Evolutionary conservation across 2,113 vertebrate genomes (phyloP).

Genomic region (Hirundichthys speculiger): DNA sequence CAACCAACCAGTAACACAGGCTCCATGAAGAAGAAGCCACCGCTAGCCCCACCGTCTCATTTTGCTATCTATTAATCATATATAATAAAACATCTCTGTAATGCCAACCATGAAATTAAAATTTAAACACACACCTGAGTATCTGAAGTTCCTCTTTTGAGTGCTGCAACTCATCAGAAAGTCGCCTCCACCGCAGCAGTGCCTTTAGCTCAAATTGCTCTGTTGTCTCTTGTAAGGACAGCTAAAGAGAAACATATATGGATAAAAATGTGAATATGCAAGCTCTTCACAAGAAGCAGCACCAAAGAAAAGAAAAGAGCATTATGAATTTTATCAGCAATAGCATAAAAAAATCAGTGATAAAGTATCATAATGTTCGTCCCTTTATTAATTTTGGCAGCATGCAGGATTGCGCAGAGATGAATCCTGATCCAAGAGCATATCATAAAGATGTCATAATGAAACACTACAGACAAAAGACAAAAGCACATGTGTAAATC

Average conservation of each 20-base stretch:
- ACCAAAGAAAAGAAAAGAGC: not conserved
- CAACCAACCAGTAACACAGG: no score
- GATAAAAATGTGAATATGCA: not conserved
- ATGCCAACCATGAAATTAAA: not conserved
- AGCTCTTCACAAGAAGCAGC: not conserved
- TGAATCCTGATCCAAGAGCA: conserved; percentile 18
- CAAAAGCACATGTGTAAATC: conserved; percentile 45
- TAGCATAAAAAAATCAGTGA: not conserved
- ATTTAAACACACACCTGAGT: conserved; percentile 83
- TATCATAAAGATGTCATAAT: conserved; percentile 33
- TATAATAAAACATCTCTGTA: no score
- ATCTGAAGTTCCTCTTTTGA: conserved; percentile 91
- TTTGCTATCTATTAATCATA: not conserved
- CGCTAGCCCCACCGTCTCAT: not conserved
- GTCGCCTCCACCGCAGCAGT: conserved; percentile 87
- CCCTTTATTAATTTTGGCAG: conserved; percentile 16
- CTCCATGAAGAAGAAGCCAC: no score
- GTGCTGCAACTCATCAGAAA: conserved; percentile 90
- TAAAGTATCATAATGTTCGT: not conserved
- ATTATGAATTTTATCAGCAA: conserved; percentile 1
- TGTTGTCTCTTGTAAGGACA: conserved; percentile 75
- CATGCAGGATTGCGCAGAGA: not conserved
- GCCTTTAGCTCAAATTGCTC: conserved; percentile 88
- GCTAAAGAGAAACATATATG: conserved; percentile 70
- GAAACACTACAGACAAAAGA: conserved; percentile 31